Evolutionary conservation across 2,888 invertebrate species (phyloP).

Genomic region (Sinelater perroti): DNA sequence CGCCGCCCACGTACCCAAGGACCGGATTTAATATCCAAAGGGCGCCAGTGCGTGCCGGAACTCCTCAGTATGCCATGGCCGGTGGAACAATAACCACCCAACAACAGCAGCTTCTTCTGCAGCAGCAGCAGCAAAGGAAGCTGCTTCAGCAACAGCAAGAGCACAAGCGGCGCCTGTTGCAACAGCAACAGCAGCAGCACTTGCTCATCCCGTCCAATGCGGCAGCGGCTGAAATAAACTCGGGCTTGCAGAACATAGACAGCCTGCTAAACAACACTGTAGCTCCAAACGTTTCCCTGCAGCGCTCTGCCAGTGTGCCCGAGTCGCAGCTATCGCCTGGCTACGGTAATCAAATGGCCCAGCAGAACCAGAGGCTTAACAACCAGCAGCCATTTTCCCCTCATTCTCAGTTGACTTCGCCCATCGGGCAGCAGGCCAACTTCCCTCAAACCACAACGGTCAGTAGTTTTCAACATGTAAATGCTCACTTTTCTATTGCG

Average conservation of each 20-base stretch:
- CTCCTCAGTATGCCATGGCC: slow-evolving; percentile 46
- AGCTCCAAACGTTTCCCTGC: slow-evolving; percentile 89
- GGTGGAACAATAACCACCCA: slow-evolving; percentile 46
- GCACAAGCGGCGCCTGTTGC: slow-evolving; percentile 76
- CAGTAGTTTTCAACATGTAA: slow-evolving; percentile 56
- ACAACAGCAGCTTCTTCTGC: slow-evolving; percentile 61
- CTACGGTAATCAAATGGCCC: slow-evolving; percentile 58
- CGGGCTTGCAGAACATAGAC: slow-evolving; percentile 76
- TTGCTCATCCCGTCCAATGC: slow-evolving; percentile 82
- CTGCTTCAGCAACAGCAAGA: slow-evolving; percentile 59
- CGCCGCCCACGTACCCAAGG: slow-evolving; percentile 59
- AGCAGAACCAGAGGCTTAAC: slow-evolving; percentile 49
- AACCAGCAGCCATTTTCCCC: slow-evolving; percentile 60
- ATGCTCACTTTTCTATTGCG: slow-evolving; percentile 67
- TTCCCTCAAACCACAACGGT: slow-evolving; percentile 53
- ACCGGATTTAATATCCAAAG: slow-evolving; percentile 46
- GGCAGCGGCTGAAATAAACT: slow-evolving; percentile 66
- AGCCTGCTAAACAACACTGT: slow-evolving; percentile 85
- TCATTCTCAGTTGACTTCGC: slow-evolving; percentile 61
- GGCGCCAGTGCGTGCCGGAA: slow-evolving; percentile 40
- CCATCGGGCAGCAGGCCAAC: slow-evolving; percentile 54
- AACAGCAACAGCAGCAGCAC: slow-evolving; percentile 83
- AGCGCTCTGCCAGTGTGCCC: slow-evolving; percentile 70
- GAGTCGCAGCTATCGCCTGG: slow-evolving; percentile 70
- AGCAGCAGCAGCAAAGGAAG: slow-evolving; percentile 59